Base-by-base conservation (phyloP, 2,113 vertebrate genomes). In the Emydocephalus ijimae region DNA sequence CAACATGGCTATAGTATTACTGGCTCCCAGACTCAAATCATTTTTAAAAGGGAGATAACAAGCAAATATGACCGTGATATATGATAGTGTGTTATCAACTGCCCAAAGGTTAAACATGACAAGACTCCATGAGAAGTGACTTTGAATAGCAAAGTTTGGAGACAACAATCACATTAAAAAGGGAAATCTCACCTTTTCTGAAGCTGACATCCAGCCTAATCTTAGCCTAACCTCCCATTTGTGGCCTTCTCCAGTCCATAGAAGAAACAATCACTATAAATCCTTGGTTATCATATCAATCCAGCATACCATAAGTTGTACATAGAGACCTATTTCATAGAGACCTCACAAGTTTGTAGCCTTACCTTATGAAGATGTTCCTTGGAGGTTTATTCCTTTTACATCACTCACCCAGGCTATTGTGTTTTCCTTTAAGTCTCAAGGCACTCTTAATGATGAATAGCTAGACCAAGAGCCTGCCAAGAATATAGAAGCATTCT, bases 361-460 rank as follows among this genome's bases (percentile, higher is more conserved):
- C 57, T 86, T 5, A 21, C 20, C 21, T 50, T 21, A 12, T 14
- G n/a, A 61, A 81, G 45, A 61, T 5, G 12, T 12, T 93, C 85
- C 88, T 61, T 61, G 56, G 89, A 90, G 81, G 45, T 81, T 54
- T 90, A 34, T 93, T 81, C 89, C 81, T 90, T 93, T 90, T 64
- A 54, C 88, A 54, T 93, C 91, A 45, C 54, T 69, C 87, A 55
- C 59, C 74, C 74, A 34, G 4, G 56, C 81, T 90, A 48, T 20
- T 54, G 88, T 87, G 74, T 87, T 93, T 86, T 81, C 20, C 85
- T 93, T 90, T 90, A 90, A 87, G 26, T 93, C 92, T 90, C 92
- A 87, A 90, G 89, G 74, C 89, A 90, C 56, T 90, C 81, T 39
- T 81, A 7, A 52, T 93, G 92, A 93, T 93, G 89, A 93, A 93